Percentiles rank a stretch among this genome's conserved stretches.
Conservation (phyloP, 2,113 vertebrate species). For the Plotosus lineatus region DNA sequence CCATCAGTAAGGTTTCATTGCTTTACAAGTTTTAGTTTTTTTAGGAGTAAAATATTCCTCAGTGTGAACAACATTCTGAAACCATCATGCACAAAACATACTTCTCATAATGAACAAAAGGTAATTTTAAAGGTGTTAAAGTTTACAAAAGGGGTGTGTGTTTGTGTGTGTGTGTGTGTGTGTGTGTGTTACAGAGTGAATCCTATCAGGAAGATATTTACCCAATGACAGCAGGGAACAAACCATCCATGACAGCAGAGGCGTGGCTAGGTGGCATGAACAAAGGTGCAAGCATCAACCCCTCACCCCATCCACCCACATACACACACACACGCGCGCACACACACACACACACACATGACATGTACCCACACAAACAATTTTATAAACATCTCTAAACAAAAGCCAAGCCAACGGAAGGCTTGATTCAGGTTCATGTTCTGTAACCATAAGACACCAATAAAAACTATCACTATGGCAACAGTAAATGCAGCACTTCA, state of each 20-base stretch:
- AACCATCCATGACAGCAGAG: constrained; percentile 81
- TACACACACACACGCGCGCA: constrained; percentile 14
- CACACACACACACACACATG: constrained; percentile 10
- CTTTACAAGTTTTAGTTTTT: neutral
- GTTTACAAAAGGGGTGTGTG: neutral
- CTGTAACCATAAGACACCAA: neutral
- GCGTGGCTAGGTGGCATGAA: constrained; percentile 86
- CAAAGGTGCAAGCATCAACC: constrained; percentile 79
- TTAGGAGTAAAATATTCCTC: too few relatives aligned
- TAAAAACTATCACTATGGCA: neutral
- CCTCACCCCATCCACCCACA: too few relatives aligned
- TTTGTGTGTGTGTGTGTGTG: constrained; percentile 18
- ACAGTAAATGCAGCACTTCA: neutral
- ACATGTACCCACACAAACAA: neutral
- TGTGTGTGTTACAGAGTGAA: constrained; percentile 80
- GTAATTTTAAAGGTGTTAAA: neutral
- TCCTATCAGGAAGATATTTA: constrained; percentile 97
- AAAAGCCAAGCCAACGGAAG: neutral
- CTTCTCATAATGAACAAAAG: neutral
- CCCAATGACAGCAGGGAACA: constrained; percentile 83
- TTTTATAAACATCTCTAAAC: neutral
- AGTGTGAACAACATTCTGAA: neutral
- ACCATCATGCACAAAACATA: neutral
- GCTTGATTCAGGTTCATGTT: neutral
- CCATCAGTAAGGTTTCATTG: too few relatives aligned